Conservation (phyloP, 2,113 vertebrate species). For the Proteles cristata region DNA sequence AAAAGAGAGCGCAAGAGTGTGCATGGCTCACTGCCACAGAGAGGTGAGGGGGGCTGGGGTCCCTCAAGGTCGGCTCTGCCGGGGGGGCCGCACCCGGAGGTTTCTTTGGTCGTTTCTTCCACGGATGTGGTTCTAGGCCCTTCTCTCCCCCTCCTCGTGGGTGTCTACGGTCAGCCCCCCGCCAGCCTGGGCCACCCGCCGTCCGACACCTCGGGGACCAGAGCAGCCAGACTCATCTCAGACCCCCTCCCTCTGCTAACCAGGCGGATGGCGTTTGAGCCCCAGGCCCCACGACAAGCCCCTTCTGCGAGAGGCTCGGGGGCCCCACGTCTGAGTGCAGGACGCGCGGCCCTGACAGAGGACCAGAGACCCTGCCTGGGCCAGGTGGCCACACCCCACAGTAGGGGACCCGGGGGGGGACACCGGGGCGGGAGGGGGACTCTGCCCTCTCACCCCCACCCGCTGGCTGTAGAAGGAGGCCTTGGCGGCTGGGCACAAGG, state of each 20-base stretch:
- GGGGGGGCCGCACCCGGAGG: background rate
- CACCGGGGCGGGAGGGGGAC: background rate
- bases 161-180: fast-evolving
- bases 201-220: background rate
- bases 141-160: too few species aligned
- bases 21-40: background rate
- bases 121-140: fast-evolving
- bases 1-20: fast-evolving
- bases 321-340: background rate
- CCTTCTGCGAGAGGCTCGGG: background rate
- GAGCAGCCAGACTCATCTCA: background rate
- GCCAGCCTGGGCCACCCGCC: background rate
- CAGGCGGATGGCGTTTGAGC: background rate
- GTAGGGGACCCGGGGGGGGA: fast-evolving
- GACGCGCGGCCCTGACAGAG: fast-evolving
- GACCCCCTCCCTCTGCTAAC: background rate
- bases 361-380: background rate
- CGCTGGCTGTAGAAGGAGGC: background rate
- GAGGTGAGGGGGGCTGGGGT: background rate
- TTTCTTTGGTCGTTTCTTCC: background rate
- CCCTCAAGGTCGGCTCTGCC: background rate
- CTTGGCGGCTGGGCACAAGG: background rate
- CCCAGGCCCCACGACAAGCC: background rate
- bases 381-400: background rate
- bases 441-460: background rate